phyloP scores from a whole-genome alignment of 1,140 invertebrate species.

The Drosophila funebris region DNA sequence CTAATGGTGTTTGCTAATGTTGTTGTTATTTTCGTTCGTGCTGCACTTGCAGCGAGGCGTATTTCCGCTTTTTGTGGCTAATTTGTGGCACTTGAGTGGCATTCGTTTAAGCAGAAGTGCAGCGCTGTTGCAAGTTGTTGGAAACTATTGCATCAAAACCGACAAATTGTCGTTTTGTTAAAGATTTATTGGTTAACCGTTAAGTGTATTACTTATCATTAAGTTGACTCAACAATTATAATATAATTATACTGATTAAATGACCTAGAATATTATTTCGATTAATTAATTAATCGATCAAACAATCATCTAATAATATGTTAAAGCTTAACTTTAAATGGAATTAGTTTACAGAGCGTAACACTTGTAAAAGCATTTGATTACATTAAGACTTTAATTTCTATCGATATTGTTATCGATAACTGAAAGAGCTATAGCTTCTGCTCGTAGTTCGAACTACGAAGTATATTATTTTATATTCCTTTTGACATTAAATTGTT shows the following conservation, averaged over 20 bases:
- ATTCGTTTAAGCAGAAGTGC: neutral
- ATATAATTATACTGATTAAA: no score
- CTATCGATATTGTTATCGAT: no score
- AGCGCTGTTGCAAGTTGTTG: neutral
- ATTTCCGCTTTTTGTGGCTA: constrained; percentile 62
- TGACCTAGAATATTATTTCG: no score
- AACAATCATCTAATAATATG: no score
- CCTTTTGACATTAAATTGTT: neutral
- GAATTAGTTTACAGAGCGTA: no score
- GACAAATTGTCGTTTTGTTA: neutral
- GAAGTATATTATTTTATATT: neutral
- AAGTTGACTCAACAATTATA: neutral
- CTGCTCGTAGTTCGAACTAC: no score
- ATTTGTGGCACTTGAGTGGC: constrained; percentile 57
- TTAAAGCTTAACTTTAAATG: no score
- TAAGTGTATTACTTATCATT: neutral
- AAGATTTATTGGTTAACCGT: neutral
- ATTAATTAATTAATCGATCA: no score
- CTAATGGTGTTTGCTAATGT: constrained; percentile 27
- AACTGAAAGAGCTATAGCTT: neutral
- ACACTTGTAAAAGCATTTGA: no score
- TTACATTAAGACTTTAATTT: no score
- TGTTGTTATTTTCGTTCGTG: constrained; percentile 5
- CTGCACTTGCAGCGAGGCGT: constrained; percentile 18
- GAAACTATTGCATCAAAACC: neutral